These are phyloP conservation scores for Corythoichthys haematopterus DNA, from an alignment of 2,113 vertebrate species.

Conservation along the genomic window DNA sequence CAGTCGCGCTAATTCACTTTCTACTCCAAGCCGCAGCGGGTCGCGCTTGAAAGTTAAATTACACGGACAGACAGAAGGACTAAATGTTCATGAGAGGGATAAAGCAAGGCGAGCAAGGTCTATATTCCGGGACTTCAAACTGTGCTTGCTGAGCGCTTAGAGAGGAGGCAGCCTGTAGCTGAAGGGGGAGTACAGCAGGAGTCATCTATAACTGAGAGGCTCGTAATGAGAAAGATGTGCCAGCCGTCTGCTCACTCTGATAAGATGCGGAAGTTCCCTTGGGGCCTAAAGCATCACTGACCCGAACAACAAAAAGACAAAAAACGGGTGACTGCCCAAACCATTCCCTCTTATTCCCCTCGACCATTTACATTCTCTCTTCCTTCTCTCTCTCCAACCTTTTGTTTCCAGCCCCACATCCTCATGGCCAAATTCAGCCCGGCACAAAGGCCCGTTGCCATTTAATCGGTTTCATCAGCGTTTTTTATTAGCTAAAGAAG, in stretches of 20 bases:
- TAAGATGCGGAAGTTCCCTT: conserved; percentile 71
- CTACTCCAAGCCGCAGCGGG: conserved; percentile 52
- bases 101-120: conserved; percentile 45
- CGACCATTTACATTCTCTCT: conserved; percentile 17
- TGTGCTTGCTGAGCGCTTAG: conserved; percentile 54
- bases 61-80: conserved; percentile 62
- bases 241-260: conserved; percentile 70
- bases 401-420: conserved; percentile 32
- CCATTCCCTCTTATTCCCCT: conserved; percentile 22
- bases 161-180: conserved; percentile 62
- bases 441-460: conserved; percentile 52
- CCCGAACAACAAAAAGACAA: conserved; percentile 70
- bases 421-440: conserved; percentile 48
- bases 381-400: conserved; percentile 13
- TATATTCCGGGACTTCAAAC: conserved; percentile 65
- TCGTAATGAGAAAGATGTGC: conserved; percentile 72
- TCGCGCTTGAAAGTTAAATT: conserved; percentile 63
- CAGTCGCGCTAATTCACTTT: conserved; percentile 57
- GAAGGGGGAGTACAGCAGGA: conserved; percentile 60
- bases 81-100: conserved; percentile 65
- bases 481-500: conserved; percentile 73
- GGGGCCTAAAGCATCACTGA: conserved; percentile 64
- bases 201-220: conserved; percentile 71
- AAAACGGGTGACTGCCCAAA: conserved; percentile 66
- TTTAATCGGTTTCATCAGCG: conserved; percentile 72